Conservation (phyloP, 2,888 invertebrate species). For the Molorchus minor region DNA sequence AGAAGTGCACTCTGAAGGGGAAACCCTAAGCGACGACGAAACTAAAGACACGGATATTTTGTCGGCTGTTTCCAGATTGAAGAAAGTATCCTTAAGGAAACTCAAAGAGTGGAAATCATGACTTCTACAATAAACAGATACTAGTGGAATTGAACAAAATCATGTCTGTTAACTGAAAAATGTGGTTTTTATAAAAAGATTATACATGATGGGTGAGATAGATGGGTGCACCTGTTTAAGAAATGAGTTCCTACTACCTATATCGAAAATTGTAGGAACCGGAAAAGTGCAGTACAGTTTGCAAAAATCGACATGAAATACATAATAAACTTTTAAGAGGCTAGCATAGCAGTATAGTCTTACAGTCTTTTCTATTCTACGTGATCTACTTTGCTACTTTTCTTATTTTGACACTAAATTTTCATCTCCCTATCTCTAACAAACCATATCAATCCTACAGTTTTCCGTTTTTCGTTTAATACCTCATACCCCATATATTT, state of each 20-base stretch:
- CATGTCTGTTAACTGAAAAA: conserved; percentile 19
- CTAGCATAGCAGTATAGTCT: conserved; percentile 38
- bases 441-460: conserved; percentile 7
- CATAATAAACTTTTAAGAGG: conserved; percentile 20
- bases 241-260: too few relatives aligned
- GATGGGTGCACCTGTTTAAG: background rate
- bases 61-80: conserved; percentile 78
- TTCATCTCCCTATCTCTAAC: background rate
- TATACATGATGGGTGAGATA: conserved; percentile 24
- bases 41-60: conserved; percentile 74
- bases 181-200: conserved; percentile 31
- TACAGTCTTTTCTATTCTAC: conserved; percentile 37
- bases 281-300: conserved; percentile 10
- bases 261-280: background rate
- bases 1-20: conserved; percentile 79
- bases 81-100: conserved; percentile 81
- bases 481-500: too few relatives aligned
- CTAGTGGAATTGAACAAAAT: conserved; percentile 26
- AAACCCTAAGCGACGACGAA: conserved; percentile 72
- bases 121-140: conserved; percentile 53
- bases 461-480: too few relatives aligned
- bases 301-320: background rate
- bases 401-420: conserved; percentile 10
- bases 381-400: conserved; percentile 42
- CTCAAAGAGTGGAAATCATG: conserved; percentile 85